phyloP scores from a whole-genome alignment of 2,888 invertebrate species.

The Rhamnusium bicolor region DNA sequence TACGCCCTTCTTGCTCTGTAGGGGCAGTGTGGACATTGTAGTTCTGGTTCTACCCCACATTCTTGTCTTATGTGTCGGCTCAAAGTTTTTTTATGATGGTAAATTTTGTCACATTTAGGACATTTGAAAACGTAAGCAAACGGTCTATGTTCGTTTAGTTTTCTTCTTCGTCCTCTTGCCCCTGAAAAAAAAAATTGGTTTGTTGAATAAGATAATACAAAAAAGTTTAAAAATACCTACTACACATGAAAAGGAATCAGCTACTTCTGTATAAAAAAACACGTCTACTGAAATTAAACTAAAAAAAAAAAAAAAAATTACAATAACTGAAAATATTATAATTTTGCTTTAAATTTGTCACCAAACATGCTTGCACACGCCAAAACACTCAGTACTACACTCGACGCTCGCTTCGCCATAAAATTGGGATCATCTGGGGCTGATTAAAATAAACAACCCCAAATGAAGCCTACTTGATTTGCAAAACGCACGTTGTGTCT shows the following conservation, averaged over 20 bases:
- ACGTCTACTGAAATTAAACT: slow-evolving; percentile 36
- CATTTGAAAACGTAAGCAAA: slow-evolving; percentile 60
- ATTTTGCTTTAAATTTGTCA: too few species aligned
- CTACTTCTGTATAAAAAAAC: slow-evolving; percentile 18
- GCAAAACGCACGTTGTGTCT: too few species aligned
- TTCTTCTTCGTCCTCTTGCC: slow-evolving; percentile 7
- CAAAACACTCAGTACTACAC: too few species aligned
- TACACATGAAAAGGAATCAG: slow-evolving; percentile 15
- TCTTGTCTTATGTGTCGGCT: slow-evolving; percentile 72
- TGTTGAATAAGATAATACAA: not conserved
- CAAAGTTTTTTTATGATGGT: slow-evolving; percentile 72
- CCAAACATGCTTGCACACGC: too few species aligned
- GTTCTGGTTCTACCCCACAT: slow-evolving; percentile 77
- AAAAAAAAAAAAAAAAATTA: slow-evolving; percentile 10
- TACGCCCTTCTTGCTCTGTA: slow-evolving; percentile 79
- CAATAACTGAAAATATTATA: too few species aligned
- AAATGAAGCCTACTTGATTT: too few species aligned
- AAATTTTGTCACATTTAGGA: slow-evolving; percentile 71
- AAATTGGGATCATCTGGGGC: too few species aligned
- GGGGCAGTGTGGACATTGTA: slow-evolving; percentile 83
- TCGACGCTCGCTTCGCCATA: too few species aligned
- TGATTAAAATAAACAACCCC: too few species aligned
- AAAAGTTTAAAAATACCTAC: slow-evolving; percentile 12
- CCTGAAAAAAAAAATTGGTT: slow-evolving; percentile 22
- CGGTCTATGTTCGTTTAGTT: slow-evolving; percentile 5